These are phyloP conservation scores for Lithosia quadra DNA, from an alignment of 2,888 invertebrate genomes.

Conservation along the genomic window DNA sequence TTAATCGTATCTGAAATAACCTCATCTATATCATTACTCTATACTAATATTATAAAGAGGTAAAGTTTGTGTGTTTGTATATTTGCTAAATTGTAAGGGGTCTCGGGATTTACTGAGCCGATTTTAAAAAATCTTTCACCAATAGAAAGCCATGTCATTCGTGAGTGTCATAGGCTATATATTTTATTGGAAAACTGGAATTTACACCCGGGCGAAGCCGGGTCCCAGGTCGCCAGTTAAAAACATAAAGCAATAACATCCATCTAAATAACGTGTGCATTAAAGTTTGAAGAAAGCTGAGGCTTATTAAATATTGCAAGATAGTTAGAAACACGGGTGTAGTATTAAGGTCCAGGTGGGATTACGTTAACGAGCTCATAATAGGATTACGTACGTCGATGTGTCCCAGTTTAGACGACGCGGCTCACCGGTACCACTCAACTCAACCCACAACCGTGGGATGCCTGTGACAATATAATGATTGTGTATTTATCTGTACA, in stretches of 20 bases:
- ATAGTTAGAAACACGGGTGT: constrained; percentile 49
- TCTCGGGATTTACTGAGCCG: no score
- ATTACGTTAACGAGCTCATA: constrained; percentile 84
- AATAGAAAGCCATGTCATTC: no score
- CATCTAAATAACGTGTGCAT: background rate
- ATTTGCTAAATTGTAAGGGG: no score
- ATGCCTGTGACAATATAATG: constrained; percentile 80
- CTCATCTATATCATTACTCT: no score
- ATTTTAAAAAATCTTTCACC: no score
- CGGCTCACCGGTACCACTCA: constrained; percentile 72
- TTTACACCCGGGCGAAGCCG: no score
- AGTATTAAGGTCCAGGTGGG: constrained; percentile 70
- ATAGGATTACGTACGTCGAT: constrained; percentile 81
- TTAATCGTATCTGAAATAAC: background rate
- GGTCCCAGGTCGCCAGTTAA: no score
- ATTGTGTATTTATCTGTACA: constrained; percentile 75
- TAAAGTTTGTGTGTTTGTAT: no score
- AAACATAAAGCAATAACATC: background rate
- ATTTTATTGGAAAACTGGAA: no score
- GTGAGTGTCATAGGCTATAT: no score
- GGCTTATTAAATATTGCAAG: constrained; percentile 25
- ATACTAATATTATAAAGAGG: no score
- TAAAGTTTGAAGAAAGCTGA: background rate
- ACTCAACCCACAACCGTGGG: constrained; percentile 72
- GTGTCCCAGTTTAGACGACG: constrained; percentile 76